Evolutionary conservation across 1,140 invertebrate genomes (phyloP), one percentile per base, ranked within the genome.

Genomic region (Stegodyphus dumicola): DNA sequence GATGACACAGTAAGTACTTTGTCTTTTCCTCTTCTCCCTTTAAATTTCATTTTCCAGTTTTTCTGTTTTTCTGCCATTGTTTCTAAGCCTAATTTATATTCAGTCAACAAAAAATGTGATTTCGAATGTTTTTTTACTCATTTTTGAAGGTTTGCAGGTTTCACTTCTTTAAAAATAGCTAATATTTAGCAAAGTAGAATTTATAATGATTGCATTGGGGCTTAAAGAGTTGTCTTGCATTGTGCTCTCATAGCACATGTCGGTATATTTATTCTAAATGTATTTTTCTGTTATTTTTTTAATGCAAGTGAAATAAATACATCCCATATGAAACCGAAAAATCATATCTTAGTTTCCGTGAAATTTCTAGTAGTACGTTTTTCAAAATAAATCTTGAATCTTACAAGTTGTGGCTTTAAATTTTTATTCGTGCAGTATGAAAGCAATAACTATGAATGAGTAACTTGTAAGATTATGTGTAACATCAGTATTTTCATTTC

Each of bases 1-100:
- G 87, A 88, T 85, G 87, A 88, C 83, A 85, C 77, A 77, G 87
- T 88, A 88, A 88, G 87, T 88, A 87, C 65, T 87, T 85, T 64
- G 48, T 74, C 60, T 71, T 86, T 56, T 87, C 73, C 56, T 52
- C 60, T 81, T 85, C 54, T 65, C 17, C 66, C 51, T 71, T 76
- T 67, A 51, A 53, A 13, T 77, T 86, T 73, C 69, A 54, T 87
- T 70, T 70, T 73, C 51, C 48, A 13, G n/a, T 75, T 83, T 64
- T 53, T 56, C 66, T 80, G 54, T 74, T 84, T 85, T 73, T 15
- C 15, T 51, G n/a, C 48, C 51, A 49, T 48, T 70, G 54, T 51
- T 56, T 49, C 10, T 49, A 10, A 18, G n/a, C 49, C 51, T 77
- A 17, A 79, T 67, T 6, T 79, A 17, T 87, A 54, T 53, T 73